Percentiles rank a stretch among this genome's conserved stretches.
phyloP scores from a whole-genome alignment of 1,140 invertebrate genomes.

The Rhopalosiphum maidis region DNA sequence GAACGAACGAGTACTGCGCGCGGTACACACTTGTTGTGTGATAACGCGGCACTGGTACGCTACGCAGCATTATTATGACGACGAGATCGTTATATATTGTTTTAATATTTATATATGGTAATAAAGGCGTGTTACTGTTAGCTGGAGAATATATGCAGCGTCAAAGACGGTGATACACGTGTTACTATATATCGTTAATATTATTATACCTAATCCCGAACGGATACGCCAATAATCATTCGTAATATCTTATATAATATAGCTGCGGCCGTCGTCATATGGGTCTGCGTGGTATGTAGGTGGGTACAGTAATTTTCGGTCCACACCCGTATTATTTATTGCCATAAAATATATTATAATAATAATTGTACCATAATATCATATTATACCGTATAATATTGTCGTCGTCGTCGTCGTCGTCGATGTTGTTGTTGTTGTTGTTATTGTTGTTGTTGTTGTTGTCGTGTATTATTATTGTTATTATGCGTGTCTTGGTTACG shows the following conservation, averaged over 20 bases:
- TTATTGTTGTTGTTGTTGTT: neutral
- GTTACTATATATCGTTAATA: neutral
- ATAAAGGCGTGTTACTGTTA: neutral
- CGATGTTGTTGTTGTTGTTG: neutral
- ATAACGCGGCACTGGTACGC: neutral
- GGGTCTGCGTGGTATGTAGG: neutral
- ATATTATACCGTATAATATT: constrained; percentile 2
- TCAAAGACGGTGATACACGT: neutral
- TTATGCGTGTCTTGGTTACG: neutral
- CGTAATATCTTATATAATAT: neutral
- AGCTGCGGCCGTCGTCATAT: neutral
- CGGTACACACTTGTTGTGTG: constrained; percentile 47
- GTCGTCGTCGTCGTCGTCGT: too few species aligned
- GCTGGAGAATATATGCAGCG: neutral
- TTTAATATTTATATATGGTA: neutral
- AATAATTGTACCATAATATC: neutral
- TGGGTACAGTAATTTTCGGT: neutral
- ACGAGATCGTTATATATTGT: neutral
- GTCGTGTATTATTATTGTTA: neutral
- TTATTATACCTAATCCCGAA: neutral
- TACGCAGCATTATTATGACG: neutral
- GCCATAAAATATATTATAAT: neutral
- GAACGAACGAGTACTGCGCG: neutral
- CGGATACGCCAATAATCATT: neutral
- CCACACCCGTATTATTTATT: neutral